Evolutionary conservation across 35 echinoderm and acorn worm species (phyloP), one percentile per base, ranked within the genome.

Genomic region (Patiria miniata): DNA sequence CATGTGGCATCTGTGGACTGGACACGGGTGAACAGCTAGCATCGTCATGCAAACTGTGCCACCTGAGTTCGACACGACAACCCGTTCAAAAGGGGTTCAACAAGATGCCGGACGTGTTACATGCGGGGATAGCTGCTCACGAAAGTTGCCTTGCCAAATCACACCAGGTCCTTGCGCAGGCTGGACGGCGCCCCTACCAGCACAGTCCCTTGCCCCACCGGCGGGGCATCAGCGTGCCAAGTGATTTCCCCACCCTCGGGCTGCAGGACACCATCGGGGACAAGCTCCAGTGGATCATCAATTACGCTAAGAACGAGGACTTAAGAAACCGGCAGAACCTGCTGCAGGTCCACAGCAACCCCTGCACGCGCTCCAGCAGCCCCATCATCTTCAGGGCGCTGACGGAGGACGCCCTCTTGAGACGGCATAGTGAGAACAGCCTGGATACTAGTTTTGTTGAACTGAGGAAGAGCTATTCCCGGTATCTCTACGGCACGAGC

Each of bases 231-330:
- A 73, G 65, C 29, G 65, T 73, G 26, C 65, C 65, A 2, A 7
- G 34, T 14, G 65, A 73, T 23, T 73, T 73, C 34, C 29, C 65
- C 23, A 26, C 65, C 65, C 65, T 30, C 34, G 65, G 65, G 2
- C 7, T 34, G 26, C 65, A 23, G 2, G 65, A 73, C 23, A 8
- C 65, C 65, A 30, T 73, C 26, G 65, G 65, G 8, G 29, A 73
- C 65, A 22, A 30, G 34, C 65, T 73, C 65, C 65, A 73, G 65
- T 73, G 65, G 65, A 26, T 73, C 29, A 9, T 73, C 65, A 73
- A 73, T 30, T 8, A 73, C 0, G 26, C 65, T 9, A 73, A 73
- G 26, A 73, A 73, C 15, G 65, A 73, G 34, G 65, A 73, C n/a
- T 18, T 73, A 10, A 73, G 29, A 30, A 73, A 73, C 15, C 18